Base-by-base conservation (phyloP, 1,140 invertebrate species). In the Harlomillsia oculata region DNA sequence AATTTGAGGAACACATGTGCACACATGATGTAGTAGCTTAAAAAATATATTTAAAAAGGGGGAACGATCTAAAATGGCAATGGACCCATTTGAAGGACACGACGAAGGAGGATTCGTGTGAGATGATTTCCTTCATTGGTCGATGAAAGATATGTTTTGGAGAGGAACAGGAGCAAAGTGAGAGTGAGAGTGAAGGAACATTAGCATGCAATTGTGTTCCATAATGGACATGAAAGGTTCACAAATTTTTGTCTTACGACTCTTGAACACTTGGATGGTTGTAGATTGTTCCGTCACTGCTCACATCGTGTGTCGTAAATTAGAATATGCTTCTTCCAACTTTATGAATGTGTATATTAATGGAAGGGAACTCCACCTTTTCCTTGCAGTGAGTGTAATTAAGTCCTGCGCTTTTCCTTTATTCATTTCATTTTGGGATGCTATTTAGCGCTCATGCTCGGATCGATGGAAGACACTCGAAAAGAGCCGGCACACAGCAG, bases 351-450 rank as follows among this genome's bases (percentile, higher is more conserved):
- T 60, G 52, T 51, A 60, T 60, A 48, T 52, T 56, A 56, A 56
- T 50, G 46, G 53, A 26, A n/a, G n/a, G n/a, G 37, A 54, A 57
- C 62, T 64, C 62, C 62, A 64, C 62, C 62, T 64, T 60, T 64
- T 60, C 51, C 52, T 50, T 64, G 62, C 62, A 58, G 29, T 56
- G 23, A 23, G 20, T 55, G 57, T 64, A 64, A 64, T 64, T 64
- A 64, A 64, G 50, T 60, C 54, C 45, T 64, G 54, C 62, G 54
- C 58, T 59, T 53, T 39, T 55, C 45, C 54, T 57, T 56, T 59
- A 58, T 59, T 63, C 54, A 63, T 63, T 57, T 52, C 39, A 32
- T 41, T 51, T 28, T n/a, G n/a, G n/a, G 40, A 50, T 32, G 41
- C 36, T 43, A 52, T 57, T 56, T 56, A 64, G 57, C 58, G 62